Percentiles rank a stretch among this genome's conserved stretches.
These are phyloP conservation scores for Strigops habroptila DNA, from an alignment of 2,113 vertebrate species.

Conservation along the genomic window DNA sequence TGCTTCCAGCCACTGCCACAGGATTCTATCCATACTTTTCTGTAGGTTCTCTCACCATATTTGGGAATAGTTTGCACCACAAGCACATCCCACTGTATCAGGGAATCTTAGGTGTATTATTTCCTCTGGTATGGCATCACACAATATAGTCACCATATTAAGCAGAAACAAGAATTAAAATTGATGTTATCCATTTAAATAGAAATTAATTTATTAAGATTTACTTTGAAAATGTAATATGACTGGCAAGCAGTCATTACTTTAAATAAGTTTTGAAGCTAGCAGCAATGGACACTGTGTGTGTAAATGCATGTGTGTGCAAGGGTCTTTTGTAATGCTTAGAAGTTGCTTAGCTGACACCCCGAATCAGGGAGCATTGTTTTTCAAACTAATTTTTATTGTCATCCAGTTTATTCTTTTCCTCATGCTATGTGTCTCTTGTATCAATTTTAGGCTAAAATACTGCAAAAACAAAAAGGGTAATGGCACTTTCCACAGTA, in stretches of 20 bases:
- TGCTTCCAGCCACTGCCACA: not conserved
- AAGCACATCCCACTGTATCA: not conserved
- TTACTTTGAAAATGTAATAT: slow-evolving; percentile 10
- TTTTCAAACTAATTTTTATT: slow-evolving; percentile 78
- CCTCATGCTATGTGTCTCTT: slow-evolving; percentile 69
- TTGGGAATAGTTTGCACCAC: not conserved
- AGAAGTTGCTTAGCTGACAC: slow-evolving; percentile 26
- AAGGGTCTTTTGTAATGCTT: not conserved
- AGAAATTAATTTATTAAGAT: slow-evolving; percentile 9
- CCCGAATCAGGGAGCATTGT: slow-evolving; percentile 29
- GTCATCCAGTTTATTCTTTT: slow-evolving; percentile 81
- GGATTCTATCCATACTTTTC: not conserved
- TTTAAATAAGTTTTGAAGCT: slow-evolving; percentile 23
- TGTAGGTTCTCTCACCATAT: not conserved
- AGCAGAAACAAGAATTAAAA: not conserved
- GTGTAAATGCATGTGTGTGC: not conserved
- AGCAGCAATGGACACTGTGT: not conserved
- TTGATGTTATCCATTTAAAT: not conserved
- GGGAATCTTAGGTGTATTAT: not conserved
- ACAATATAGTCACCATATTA: not conserved
- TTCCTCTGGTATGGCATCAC: not conserved
- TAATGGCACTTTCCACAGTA: slow-evolving; percentile 82
- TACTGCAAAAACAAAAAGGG: slow-evolving; percentile 78
- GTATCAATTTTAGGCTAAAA: slow-evolving; percentile 83
- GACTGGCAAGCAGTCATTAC: slow-evolving; percentile 24